phyloP scores from a whole-genome alignment of 2,888 invertebrate species.

The Idaea dimidiata region DNA sequence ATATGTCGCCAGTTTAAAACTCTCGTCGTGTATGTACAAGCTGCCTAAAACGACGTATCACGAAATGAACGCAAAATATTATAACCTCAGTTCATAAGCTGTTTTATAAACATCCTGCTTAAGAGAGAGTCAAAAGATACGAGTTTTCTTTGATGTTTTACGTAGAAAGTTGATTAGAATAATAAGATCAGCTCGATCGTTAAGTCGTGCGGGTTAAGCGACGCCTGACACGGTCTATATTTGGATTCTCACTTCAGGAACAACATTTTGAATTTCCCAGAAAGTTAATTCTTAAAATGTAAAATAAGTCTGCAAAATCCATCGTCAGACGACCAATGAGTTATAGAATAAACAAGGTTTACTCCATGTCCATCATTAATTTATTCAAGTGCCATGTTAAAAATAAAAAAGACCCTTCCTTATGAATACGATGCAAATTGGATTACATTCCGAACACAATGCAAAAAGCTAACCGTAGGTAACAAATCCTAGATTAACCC shows the following conservation, averaged over 20 bases:
- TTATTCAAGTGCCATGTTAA: neutral
- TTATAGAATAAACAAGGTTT: too few species aligned
- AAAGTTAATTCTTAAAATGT: too few species aligned
- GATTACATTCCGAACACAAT: neutral
- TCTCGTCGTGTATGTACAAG: neutral
- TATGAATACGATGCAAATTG: neutral
- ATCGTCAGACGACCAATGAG: too few species aligned
- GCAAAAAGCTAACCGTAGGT: neutral
- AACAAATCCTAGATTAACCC: conserved; percentile 1
- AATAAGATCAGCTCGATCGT: neutral
- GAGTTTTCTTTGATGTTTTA: neutral
- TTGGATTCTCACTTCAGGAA: too few species aligned
- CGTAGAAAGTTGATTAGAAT: neutral
- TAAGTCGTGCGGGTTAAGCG: neutral
- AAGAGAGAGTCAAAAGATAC: neutral
- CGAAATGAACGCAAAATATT: neutral
- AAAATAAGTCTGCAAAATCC: too few species aligned
- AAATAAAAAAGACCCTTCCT: neutral
- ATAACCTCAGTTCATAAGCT: neutral
- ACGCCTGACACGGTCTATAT: too few species aligned
- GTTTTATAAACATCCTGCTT: neutral
- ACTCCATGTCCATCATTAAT: too few species aligned
- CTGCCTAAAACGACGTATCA: neutral
- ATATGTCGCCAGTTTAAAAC: neutral
- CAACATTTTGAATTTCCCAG: too few species aligned